Base-by-base conservation (phyloP, 2,888 invertebrate species). In the Xestia c-nigrum region DNA sequence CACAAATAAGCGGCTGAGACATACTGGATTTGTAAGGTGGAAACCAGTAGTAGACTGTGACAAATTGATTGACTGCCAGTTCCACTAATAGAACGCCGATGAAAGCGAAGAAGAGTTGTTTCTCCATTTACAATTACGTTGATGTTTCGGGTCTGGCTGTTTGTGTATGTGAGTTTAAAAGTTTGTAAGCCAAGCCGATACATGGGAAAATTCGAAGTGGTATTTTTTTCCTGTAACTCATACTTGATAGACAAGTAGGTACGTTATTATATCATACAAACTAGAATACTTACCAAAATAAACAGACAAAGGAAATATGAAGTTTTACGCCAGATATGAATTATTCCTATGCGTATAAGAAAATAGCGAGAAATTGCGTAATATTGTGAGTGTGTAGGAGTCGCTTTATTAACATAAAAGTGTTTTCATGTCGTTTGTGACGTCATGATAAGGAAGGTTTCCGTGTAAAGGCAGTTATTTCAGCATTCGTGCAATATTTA, bases 361-460 rank as follows among this genome's bases (percentile, higher is more conserved):
- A 78, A 75, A 75, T 61, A 61, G 65, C 52, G 31, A 46, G 52
- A 21, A 66, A 47, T 50, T 46, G 9, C 40, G 14, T 59, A 68
- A 59, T 66, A 65, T 24, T 50, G 21, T 9, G 69, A 47, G 24
- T 24, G 12, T 50, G 43, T 69, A 38, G 12, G 59, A 68, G 24
- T 55, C 31, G 10, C 31, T 47, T 64, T 43, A 70, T 10, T 7
- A 10, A 47, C 55, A 78, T 78, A 61, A 72, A 83, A 78, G 64
- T 47, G 14, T 78, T 78, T 83, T 65, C 40, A 69, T 77, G 78
- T 72, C 64, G 9, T 38, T 57, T 63, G 38, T 71, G 80, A 83
- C 61, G 43, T 38, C 14, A 67, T 47, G 16, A 74, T 55, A 67
- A 74, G 64, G 21, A 52, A 80, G 65, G 59, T 59, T 74, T 65